Conservation (phyloP, 1,140 invertebrate genomes). For the Solenopsis invicta region DNA sequence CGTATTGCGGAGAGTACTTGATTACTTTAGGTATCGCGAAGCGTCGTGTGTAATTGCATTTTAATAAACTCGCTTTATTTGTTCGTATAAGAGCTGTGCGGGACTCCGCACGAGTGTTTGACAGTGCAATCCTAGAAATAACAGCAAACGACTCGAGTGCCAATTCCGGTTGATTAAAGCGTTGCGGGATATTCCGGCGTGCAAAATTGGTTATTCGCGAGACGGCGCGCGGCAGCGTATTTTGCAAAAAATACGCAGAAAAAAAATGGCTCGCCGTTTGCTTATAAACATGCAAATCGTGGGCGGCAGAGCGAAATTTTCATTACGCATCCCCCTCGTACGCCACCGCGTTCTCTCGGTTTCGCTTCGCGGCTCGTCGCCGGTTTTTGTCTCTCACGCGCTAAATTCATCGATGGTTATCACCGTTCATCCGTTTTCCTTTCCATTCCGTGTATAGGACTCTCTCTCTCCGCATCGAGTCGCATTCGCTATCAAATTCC, state of each 20-base stretch:
- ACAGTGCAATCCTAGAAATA: slow-evolving; percentile 41
- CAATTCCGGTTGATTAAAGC: slow-evolving; percentile 73
- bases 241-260: slow-evolving; percentile 67
- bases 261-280: slow-evolving; percentile 71
- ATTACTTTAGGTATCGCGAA: neutral
- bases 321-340: slow-evolving; percentile 64
- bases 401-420: slow-evolving; percentile 69
- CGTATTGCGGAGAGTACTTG: neutral
- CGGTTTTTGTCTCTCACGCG: slow-evolving; percentile 63
- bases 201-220: slow-evolving; percentile 76
- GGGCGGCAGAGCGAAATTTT: slow-evolving; percentile 72
- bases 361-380: slow-evolving; percentile 63
- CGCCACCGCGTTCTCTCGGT: slow-evolving; percentile 30
- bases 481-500: slow-evolving; percentile 53
- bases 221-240: slow-evolving; percentile 56
- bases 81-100: no score
- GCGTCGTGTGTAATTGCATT: neutral
- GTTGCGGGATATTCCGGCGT: slow-evolving; percentile 56
- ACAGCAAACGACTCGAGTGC: slow-evolving; percentile 59
- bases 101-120: neutral
- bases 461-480: slow-evolving; percentile 28
- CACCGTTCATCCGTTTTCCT: slow-evolving; percentile 64
- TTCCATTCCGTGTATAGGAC: slow-evolving; percentile 53
- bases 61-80: slow-evolving; percentile 21
- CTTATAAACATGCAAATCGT: slow-evolving; percentile 82